Conservation (phyloP, 2,113 vertebrate species). For the Pluvianellus socialis region DNA sequence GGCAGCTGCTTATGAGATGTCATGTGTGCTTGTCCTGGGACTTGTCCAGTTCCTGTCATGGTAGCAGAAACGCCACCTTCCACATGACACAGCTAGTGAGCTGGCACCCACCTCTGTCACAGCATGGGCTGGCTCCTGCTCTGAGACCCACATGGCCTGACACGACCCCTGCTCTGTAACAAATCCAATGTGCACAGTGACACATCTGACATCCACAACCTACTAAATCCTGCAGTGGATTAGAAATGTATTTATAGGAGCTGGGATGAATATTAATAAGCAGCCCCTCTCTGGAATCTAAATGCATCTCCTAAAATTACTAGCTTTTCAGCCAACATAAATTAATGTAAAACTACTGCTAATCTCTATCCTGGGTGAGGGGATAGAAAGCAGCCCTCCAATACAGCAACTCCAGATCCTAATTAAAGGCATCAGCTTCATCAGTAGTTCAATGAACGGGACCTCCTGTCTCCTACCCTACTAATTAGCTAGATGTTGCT, state of each 20-base stretch:
- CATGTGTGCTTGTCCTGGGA: neutral
- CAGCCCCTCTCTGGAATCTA: neutral
- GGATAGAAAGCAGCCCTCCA: neutral
- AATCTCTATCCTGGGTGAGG: neutral
- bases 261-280: constrained; percentile 35
- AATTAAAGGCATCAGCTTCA: neutral
- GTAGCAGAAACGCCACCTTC: neutral
- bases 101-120: neutral
- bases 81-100: neutral
- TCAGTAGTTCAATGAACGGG: neutral
- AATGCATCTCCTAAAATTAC: neutral
- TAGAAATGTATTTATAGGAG: neutral
- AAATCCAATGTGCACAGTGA: neutral
- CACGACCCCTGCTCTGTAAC: neutral
- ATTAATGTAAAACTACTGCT: constrained; percentile 9
- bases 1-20: neutral
- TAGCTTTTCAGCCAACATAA: neutral
- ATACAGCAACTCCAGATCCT: neutral
- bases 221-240: constrained; percentile 28
- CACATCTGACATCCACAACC: neutral
- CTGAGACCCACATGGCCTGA: neutral
- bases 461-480: neutral
- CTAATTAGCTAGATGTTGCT: neutral
- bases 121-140: neutral
- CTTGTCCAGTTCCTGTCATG: neutral